Base-by-base conservation (phyloP, 2,888 invertebrate genomes). In the Diarsia mendica region DNA sequence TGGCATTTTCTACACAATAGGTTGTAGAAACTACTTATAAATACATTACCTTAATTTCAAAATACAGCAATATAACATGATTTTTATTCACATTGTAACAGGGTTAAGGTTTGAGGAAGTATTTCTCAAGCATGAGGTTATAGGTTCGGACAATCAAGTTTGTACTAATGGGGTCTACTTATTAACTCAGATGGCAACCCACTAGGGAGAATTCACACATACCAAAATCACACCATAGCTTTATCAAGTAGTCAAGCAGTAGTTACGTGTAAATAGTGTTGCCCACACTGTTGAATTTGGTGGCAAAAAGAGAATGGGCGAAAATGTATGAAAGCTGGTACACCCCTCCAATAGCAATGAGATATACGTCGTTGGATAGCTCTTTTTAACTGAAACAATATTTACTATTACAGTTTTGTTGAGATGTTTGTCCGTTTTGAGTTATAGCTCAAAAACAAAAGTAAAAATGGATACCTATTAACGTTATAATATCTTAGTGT, bases 1-100 rank as follows among this genome's bases (percentile, higher is more conserved):
- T 33, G 20, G 67, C 39, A 66, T 61, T 60, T 53, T 61, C 33
- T 39, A 51, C 18, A 69, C 68, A 83, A 83, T 69, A 51, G 83
- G 23, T 33, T 60, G 46, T 28, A 53, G 10, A 18, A 33, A 20
- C 0, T 79, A 58, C 63, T 80, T 67, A 65, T 77, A 77, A 79
- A 78, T 55, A 76, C 10, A 67, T 53, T 20, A 44, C 33, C 55
- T 77, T 23, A 0, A 55, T 55, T 77, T 64, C 9, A 64, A 13
- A 71, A 53, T 13, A 51, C 0, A 15, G 46, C 33, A 51, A 20
- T 20, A 44, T n/a, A 39, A 33, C 28, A n/a, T 67, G 3, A 46
- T 46, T 73, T 28, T 0, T 10, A 61, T 20, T 61, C 10, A 60
- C 20, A 39, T 39, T 55, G 23, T 13, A 23, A 23, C 13, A 55